Base-by-base conservation (phyloP, 2,113 vertebrate species). In the Tetraodon nigroviridis region DNA sequence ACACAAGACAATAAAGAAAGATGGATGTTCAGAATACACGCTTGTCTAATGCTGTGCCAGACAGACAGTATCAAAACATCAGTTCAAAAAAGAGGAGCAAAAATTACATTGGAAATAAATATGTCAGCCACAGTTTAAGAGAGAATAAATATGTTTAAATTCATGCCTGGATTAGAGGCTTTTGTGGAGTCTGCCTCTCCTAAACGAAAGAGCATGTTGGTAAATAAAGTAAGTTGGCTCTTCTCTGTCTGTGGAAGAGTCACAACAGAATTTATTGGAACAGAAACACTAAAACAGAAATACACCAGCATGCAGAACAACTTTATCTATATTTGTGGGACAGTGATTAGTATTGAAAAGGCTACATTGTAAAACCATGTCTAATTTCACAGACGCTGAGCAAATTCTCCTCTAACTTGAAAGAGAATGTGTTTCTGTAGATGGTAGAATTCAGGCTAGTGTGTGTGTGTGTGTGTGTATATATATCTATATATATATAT, bases 331-430 rank as follows among this genome's bases (percentile, higher is more conserved):
- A 71, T 53, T 22, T 67, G 73, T 76, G 76, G 83, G 83, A 84
- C 83, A 79, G 73, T 87, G 84, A 87, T 86, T 71, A 81, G 71
- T 79, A 86, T 66, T 87, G 82, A 87, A 87, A 84, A 76, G 76
- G 61, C 73, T 59, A 82, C 84, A 80, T 63, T 75, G 81, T 84
- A 86, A 81, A 80, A 65, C 79, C 73, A 60, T 87, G 82, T 86
- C 84, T 86, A 89, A 89, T 87, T 86, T 87, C 82, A 87, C 82
- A 88, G 82, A 85, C 76, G 74, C 79, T 88, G 82, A 88, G 85
- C 85, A 88, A 86, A 86, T 85, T 83, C 80, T 86, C 77, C 66
- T 71, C 68, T 51, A 74, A 80, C 80, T 69, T 83, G 78, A 82
- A 79, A 73, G 70, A 81, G 67, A 84, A 69, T 29, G 62, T 73